A percentile compares a stretch with the other conserved stretches of the same genome.
Evolutionary conservation across 2,113 vertebrate species (phyloP).

Genomic region (Arizona elegans): DNA sequence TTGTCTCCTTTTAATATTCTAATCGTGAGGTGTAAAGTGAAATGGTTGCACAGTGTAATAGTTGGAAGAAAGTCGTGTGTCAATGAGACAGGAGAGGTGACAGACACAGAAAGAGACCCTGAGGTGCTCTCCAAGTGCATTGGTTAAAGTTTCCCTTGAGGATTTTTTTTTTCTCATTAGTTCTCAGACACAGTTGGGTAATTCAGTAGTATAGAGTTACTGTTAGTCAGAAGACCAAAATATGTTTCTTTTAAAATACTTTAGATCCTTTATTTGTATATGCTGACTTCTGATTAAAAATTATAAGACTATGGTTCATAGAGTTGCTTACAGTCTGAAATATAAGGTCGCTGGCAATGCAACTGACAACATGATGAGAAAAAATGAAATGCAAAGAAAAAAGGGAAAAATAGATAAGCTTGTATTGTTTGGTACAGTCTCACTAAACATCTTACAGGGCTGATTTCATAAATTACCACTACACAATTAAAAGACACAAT

Average conservation of each 20-base stretch:
- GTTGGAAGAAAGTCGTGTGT: conserved; percentile 90
- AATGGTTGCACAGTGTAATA: conserved; percentile 88
- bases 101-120: conserved; percentile 86
- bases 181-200: conserved; percentile 95
- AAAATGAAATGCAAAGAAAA: conserved; percentile 42
- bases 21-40: conserved; percentile 97
- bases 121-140: conserved; percentile 88
- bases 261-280: conserved; percentile 77
- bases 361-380: conserved; percentile 30
- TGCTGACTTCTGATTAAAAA: conserved; percentile 67
- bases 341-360: conserved; percentile 46
- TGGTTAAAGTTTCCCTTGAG: conserved; percentile 95
- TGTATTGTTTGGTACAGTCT: conserved; percentile 31
- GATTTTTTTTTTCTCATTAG: conserved; percentile 92
- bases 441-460: conserved; percentile 8
- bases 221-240: conserved; percentile 85
- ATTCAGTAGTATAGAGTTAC: conserved; percentile 92
- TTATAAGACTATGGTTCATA: conserved; percentile 57
- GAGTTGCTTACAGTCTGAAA: conserved; percentile 69
- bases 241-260: conserved; percentile 73
- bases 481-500: conserved; percentile 14
- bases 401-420: conserved; percentile 32
- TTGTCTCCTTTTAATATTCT: conserved; percentile 87
- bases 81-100: conserved; percentile 91
- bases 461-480: conserved; percentile 15